Evolutionary conservation across 92 coral and sea anemone genomes (phyloP).

Genomic region (Palythoa grandis): DNA sequence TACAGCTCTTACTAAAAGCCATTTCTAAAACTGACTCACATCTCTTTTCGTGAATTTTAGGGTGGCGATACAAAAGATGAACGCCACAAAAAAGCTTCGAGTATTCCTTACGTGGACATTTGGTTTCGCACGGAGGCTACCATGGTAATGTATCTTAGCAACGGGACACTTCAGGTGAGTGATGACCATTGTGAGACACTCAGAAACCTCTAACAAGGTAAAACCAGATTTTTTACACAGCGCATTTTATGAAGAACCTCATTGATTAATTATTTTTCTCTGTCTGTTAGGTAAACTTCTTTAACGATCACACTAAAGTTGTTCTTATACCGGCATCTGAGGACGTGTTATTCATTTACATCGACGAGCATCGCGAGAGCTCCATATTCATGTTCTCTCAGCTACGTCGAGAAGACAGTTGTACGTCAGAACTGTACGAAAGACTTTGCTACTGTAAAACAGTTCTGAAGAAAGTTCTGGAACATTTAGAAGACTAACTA

Average conservation of each 20-base stretch:
- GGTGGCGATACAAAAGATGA: constrained; percentile 78
- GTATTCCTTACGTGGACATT: constrained; percentile 84
- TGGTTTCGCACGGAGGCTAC: constrained; percentile 98
- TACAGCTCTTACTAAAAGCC: too few relatives aligned
- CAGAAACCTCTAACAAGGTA: too few relatives aligned
- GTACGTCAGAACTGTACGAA: constrained; percentile 74
- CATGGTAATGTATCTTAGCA: constrained; percentile 99
- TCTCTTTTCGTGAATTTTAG: constrained; percentile 32
- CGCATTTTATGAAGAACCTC: too few relatives aligned
- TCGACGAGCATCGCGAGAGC: constrained; percentile 88
- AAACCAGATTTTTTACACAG: too few relatives aligned
- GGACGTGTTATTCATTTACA: constrained; percentile 82
- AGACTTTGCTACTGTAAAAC: constrained; percentile 87
- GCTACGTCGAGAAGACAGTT: constrained; percentile 62
- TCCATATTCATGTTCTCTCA: constrained; percentile 76
- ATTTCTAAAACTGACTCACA: background rate
- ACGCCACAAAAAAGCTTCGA: constrained; percentile 46
- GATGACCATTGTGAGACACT: background rate
- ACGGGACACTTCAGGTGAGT: constrained; percentile 95
- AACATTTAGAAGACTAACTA: constrained; percentile 12
- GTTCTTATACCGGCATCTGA: constrained; percentile 85
- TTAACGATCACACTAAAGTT: constrained; percentile 94
- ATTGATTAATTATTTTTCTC: too few relatives aligned
- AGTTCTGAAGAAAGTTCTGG: constrained; percentile 81
- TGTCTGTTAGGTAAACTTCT: constrained; percentile 82